Base-by-base conservation (phyloP, 1,140 invertebrate genomes). In the Ganaspis sp. region DNA sequence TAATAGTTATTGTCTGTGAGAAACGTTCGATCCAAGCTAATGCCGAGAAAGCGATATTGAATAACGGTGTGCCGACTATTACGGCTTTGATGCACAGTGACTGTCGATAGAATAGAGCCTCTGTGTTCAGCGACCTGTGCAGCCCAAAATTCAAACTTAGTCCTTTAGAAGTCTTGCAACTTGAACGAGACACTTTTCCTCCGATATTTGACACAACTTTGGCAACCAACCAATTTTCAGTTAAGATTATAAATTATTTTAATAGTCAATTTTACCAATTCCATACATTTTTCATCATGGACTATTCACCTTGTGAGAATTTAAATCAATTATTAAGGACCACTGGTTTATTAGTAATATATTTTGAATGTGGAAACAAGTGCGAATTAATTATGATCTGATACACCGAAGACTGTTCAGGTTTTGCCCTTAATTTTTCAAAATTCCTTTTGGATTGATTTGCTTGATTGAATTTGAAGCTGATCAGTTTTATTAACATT, bases 1-100 rank as follows among this genome's bases (percentile, higher is more conserved):
- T 75, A 74, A 74, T 80, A 80, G 77, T 80, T 78, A 80, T 75
- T 80, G 76, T 74, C 76, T 40, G 58, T 29, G 70, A 40, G 58
- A 26, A 64, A 26, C 58, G 58, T 34, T 64, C 58, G 58, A 29
- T 64, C 58, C 12, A 3, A 12, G 58, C 58, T 64, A 29, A 64
- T 64, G 23, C 58, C 23, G 58, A 64, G 58, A 29, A 29, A 64
- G 58, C 58, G 26, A 64, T 64, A 64, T 64, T 64, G 26, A 29
- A 64, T 64, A 64, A 64, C 23, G 58, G 58, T 29, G 26, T 64
- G 58, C 58, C 58, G 26, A 64, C 26, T 64, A 29, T 64, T n/a
- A 64, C 58, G 58, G 23, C 58, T 64, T 64, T 64, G 58, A 64
- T 64, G 58, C 58, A 34, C 58, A n/a, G 58, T 34, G 58, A 64